A percentile compares a stretch with the other conserved stretches of the same genome.
These are phyloP conservation scores for Procambarus clarkii DNA, from an alignment of 1,140 invertebrate genomes.

Conservation along the genomic window DNA sequence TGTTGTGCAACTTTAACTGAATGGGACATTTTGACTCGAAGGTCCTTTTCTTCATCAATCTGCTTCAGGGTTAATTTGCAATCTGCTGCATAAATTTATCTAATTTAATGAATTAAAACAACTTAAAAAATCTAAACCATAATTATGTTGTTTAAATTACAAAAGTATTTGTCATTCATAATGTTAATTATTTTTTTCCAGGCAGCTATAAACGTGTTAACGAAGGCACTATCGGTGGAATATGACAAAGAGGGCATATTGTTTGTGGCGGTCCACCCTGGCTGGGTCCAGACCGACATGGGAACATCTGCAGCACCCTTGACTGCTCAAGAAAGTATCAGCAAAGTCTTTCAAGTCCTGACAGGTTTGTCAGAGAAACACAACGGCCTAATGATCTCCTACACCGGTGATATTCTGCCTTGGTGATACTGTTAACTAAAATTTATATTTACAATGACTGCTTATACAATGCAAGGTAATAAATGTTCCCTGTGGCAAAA, in stretches of 20 bases:
- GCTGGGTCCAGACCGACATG: conserved; percentile 77
- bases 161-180: too few relatives aligned
- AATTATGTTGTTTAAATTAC: too few relatives aligned
- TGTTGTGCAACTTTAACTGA: too few relatives aligned
- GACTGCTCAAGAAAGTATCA: conserved; percentile 26
- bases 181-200: conserved; percentile 41
- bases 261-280: conserved; percentile 75
- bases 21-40: too few relatives aligned
- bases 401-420: conserved; percentile 13
- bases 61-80: too few relatives aligned
- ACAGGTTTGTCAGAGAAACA: conserved; percentile 6
- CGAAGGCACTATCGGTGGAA: conserved; percentile 74
- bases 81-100: too few relatives aligned
- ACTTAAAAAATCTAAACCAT: too few relatives aligned
- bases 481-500: too few relatives aligned
- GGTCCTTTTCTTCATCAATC: too few relatives aligned
- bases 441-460: background rate
- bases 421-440: conserved; percentile 6
- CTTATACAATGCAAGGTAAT: too few relatives aligned
- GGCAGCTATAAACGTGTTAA: conserved; percentile 76
- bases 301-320: conserved; percentile 74
- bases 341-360: background rate
- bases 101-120: too few relatives aligned
- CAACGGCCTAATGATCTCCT: conserved; percentile 25
- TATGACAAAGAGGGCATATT: conserved; percentile 73